Conservation (phyloP, 2,113 vertebrate species). For the Planiliza haematocheilus region DNA sequence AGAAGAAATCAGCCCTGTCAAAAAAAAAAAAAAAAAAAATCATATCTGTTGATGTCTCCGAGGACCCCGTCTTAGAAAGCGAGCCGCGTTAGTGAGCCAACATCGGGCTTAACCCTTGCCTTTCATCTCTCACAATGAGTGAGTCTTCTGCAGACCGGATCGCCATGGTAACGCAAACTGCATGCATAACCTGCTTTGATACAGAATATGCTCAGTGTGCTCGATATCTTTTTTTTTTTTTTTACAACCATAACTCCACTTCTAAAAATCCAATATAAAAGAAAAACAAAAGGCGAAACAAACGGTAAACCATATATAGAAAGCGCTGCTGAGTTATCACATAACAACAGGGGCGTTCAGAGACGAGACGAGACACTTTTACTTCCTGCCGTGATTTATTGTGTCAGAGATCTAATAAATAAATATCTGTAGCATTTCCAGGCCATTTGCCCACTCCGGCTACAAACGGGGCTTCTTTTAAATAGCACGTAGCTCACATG, state of each 20-base stretch:
- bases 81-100: background rate
- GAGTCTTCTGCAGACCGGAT: slow-evolving; percentile 9
- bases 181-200: background rate
- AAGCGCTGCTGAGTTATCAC: background rate
- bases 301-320: background rate
- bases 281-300: background rate
- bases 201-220: background rate
- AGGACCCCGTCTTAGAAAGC: background rate
- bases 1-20: background rate
- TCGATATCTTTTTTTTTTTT: background rate
- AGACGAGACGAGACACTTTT: background rate
- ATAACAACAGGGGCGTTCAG: background rate
- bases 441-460: slow-evolving; percentile 14
- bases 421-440: slow-evolving; percentile 33
- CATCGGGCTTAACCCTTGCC: background rate
- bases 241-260: background rate
- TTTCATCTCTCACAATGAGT: background rate
- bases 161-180: slow-evolving; percentile 4
- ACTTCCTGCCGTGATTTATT: slow-evolving; percentile 28
- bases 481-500: slow-evolving; percentile 29
- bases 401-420: slow-evolving; percentile 43
- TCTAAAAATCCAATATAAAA: background rate
- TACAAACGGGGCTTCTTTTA: slow-evolving; percentile 40
- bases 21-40: background rate
- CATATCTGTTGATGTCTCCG: background rate